These are phyloP conservation scores for Menidia menidia DNA, from an alignment of 2,797 vertebrate genomes.

Conservation along the genomic window DNA sequence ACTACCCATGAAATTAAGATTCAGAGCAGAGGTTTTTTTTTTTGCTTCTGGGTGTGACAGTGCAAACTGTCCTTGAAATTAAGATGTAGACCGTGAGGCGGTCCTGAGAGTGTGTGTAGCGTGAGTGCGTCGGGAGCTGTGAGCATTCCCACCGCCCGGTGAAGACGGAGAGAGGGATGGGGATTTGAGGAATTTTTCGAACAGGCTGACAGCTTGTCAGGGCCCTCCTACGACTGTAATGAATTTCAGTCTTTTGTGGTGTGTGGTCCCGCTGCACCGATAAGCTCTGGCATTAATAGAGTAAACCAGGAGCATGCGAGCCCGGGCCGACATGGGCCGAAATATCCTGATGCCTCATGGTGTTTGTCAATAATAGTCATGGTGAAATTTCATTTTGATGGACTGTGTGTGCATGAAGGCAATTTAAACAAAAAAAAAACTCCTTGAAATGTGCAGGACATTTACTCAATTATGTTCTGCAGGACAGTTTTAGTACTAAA, in stretches of 20 bases:
- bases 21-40: slow-evolving; percentile 6
- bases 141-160: slow-evolving; percentile 31
- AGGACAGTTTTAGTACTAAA: too few species aligned
- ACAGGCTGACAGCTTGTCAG: slow-evolving; percentile 75
- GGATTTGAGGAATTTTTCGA: slow-evolving; percentile 49
- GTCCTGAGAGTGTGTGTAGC: slow-evolving; percentile 3
- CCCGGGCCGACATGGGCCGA: slow-evolving; percentile 17
- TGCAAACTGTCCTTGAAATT: slow-evolving; percentile 59
- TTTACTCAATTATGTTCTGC: too few species aligned
- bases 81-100: slow-evolving; percentile 27
- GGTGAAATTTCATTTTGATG: too few species aligned
- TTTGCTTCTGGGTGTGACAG: slow-evolving; percentile 21
- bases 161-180: slow-evolving; percentile 15
- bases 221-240: slow-evolving; percentile 72
- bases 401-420: background rate
- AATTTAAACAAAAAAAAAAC: background rate
- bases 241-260: slow-evolving; percentile 75
- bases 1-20: slow-evolving; percentile 57
- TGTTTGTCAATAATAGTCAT: background rate
- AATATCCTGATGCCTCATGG: slow-evolving; percentile 20
- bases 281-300: slow-evolving; percentile 59
- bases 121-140: slow-evolving; percentile 1
- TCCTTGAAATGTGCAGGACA: too few species aligned
- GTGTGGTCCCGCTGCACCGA: slow-evolving; percentile 64
- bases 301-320: slow-evolving; percentile 40